These are phyloP conservation scores for Poecilia latipinna DNA, from an alignment of 2,113 vertebrate genomes.

Conservation along the genomic window DNA sequence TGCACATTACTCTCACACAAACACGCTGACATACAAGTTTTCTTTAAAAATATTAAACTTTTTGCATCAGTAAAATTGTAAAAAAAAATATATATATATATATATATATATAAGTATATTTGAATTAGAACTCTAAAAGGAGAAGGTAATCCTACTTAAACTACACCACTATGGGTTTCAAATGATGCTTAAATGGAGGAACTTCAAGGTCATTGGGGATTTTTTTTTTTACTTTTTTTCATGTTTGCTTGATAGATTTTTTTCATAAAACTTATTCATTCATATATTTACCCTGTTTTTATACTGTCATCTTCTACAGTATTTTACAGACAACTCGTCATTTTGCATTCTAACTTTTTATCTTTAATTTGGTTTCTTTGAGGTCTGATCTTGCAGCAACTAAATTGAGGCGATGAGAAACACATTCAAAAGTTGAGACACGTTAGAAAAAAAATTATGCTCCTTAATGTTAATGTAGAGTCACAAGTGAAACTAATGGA, in stretches of 20 bases:
- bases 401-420: constrained; percentile 15
- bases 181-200: neutral
- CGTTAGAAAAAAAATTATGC: constrained; percentile 13
- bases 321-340: no score
- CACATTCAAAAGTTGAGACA: constrained; percentile 13
- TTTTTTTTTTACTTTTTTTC: neutral
- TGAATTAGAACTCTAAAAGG: neutral
- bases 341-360: neutral
- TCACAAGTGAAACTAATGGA: no score
- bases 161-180: no score
- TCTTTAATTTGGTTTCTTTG: neutral
- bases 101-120: neutral
- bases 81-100: neutral
- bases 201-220: neutral
- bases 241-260: neutral
- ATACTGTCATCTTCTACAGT: no score
- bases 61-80: neutral
- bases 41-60: constrained; percentile 8
- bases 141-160: neutral
- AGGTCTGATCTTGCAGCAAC: constrained; percentile 7
- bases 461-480: no score
- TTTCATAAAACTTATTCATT: neutral
- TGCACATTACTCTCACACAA: constrained; percentile 7
- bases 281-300: neutral
- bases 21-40: neutral